phyloP scores from a whole-genome alignment of 2,888 invertebrate genomes.

The Chloroclysta siterata region DNA sequence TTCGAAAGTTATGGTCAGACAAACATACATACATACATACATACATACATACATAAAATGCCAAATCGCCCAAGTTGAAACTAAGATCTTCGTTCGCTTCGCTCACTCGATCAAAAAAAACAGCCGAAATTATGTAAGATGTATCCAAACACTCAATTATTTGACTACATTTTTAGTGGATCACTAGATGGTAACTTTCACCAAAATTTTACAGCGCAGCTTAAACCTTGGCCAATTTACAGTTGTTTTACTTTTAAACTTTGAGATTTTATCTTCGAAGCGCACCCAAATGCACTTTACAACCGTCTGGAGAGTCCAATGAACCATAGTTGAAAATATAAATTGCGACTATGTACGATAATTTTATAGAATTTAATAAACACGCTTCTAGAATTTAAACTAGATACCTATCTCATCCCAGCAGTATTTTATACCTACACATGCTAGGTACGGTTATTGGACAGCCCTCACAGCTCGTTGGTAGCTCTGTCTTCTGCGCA shows the following conservation, averaged over 20 bases:
- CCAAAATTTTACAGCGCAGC: not conserved
- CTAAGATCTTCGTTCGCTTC: too few relatives aligned
- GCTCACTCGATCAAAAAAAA: too few relatives aligned
- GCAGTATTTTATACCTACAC: not conserved
- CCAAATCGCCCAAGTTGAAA: too few relatives aligned
- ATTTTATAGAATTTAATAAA: not conserved
- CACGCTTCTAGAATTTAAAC: not conserved
- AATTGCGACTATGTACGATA: not conserved
- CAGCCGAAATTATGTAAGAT: too few relatives aligned
- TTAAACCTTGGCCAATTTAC: not conserved
- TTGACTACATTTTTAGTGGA: not conserved
- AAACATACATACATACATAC: too few relatives aligned
- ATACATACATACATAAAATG: too few relatives aligned
- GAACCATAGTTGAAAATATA: not conserved
- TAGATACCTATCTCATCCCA: not conserved
- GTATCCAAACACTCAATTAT: not conserved
- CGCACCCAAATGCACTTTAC: conserved; percentile 6
- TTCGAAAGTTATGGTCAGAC: too few relatives aligned
- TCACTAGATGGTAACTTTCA: not conserved
- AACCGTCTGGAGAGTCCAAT: not conserved
- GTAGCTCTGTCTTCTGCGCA: too few relatives aligned
- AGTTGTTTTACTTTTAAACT: not conserved
- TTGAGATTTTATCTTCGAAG: not conserved
- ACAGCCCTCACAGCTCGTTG: too few relatives aligned
- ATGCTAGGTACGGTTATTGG: too few relatives aligned